Base-by-base conservation (phyloP, 2,113 vertebrate species). In the Tricholaema leucomelas region DNA sequence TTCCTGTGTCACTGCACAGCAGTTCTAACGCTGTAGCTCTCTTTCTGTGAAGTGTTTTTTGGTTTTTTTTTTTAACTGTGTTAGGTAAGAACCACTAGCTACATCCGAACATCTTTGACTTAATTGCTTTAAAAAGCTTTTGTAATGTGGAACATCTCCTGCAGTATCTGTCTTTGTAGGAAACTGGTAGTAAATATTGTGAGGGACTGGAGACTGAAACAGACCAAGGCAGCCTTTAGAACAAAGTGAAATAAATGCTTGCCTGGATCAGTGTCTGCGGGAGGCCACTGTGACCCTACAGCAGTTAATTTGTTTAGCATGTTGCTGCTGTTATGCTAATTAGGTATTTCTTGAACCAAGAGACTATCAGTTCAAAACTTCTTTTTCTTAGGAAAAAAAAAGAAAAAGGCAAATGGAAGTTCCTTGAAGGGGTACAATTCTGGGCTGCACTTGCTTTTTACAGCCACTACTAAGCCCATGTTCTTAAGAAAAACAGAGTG, bases 241-340 rank as follows among this genome's bases (percentile, higher is more conserved):
- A 91, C 81, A 91, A 96, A 95, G 65, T 65, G 82, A 75, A 94
- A 80, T 80, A 61, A 85, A 40, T 79, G 63, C 79, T 90, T 81
- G 81, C 60, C 84, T 95, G 91, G 91, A 84, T 92, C 18, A 11
- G 60, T 95, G 93, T 92, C 94, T 91, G 81, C 61, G 36, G 59
- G 82, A 93, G 91, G 88, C 83, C 55, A 10, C 78, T 52, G 58
- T 84, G 86, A 87, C 95, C 91, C 88, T 67, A 36, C 65, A 73
- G 87, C 67, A 81, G 79, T 82, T 64, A 86, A 89, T 85, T 78
- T 96, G 84, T 94, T 90, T 93, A 94, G 80, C n/a, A 5, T 71
- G 79, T 82, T 91, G 90, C 75, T 87, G 76, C 83, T 88, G 91
- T 90, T 91, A 50, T 85, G 94, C 63, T 96, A 94, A 95, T 92